These are phyloP conservation scores for Loris lydekkerianus DNA, from an alignment of 2,797 vertebrate genomes.

Conservation along the genomic window DNA sequence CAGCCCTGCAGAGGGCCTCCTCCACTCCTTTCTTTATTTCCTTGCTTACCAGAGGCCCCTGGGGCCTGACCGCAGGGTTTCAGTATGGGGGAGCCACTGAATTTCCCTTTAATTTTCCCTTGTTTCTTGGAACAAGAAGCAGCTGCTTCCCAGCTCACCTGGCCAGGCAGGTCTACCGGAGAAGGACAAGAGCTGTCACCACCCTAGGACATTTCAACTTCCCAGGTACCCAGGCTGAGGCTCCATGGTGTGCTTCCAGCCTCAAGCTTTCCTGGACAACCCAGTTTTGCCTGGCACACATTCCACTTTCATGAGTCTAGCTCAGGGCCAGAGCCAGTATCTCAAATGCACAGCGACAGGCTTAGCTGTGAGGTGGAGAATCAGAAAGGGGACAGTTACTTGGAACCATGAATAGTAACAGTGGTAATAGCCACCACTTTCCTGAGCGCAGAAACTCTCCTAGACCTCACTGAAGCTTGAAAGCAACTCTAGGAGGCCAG, in stretches of 20 bases:
- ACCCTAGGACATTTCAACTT: not conserved
- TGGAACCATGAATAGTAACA: not conserved
- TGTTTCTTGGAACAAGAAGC: not conserved
- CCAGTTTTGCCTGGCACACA: accelerated
- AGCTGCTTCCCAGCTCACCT: not conserved
- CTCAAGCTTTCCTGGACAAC: not conserved
- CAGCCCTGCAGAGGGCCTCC: not conserved
- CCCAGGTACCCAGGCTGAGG: not conserved
- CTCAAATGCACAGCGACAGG: accelerated
- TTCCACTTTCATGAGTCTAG: not conserved
- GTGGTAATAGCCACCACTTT: not conserved
- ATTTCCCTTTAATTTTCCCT: not conserved
- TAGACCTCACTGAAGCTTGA: not conserved
- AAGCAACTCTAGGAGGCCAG: not conserved
- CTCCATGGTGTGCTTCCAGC: not conserved
- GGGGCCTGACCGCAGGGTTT: not conserved
- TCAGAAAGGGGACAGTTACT: not conserved
- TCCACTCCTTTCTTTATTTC: not conserved
- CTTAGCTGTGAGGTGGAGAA: not conserved
- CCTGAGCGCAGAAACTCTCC: not conserved
- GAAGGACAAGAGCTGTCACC: no score
- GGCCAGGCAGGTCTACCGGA: not conserved
- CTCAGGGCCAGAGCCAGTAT: not conserved
- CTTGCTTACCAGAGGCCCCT: not conserved
- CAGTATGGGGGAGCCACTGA: not conserved